phyloP scores from a whole-genome alignment of 2,797 vertebrate genomes.

The Gambusia yucatana region DNA sequence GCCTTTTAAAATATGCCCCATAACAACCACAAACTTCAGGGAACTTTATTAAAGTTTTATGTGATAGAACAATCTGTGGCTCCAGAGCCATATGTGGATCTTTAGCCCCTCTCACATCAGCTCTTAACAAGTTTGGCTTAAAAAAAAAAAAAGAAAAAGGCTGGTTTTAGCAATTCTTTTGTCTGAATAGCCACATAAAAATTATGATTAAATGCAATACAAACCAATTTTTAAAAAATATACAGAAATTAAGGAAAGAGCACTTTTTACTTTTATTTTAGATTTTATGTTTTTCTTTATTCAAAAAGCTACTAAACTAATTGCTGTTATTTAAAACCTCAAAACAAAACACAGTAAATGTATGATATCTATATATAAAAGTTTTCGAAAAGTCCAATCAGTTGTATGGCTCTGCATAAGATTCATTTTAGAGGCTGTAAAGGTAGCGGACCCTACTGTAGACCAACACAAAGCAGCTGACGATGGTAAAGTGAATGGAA shows the following conservation, averaged over 20 bases:
- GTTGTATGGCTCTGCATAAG: neutral
- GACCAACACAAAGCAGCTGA: neutral
- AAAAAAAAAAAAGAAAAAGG: neutral
- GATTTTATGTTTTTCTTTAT: neutral
- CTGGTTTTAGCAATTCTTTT: neutral
- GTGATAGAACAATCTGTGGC: neutral
- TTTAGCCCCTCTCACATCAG: neutral
- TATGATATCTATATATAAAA: neutral
- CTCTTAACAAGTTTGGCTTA: neutral
- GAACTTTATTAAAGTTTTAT: neutral
- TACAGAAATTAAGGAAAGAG: neutral
- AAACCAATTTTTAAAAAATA: neutral
- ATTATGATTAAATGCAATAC: neutral
- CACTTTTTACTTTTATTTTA: neutral
- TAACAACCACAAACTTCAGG: neutral
- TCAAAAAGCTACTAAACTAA: neutral
- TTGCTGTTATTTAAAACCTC: neutral
- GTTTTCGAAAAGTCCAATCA: neutral
- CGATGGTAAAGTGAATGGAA: neutral
- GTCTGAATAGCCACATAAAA: neutral
- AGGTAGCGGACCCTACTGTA: neutral
- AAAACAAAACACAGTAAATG: neutral
- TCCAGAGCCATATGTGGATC: neutral
- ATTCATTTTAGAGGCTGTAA: neutral
- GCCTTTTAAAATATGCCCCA: neutral